Conservation (phyloP, 2,113 vertebrate genomes). For the Sakesphorus luctuosus region DNA sequence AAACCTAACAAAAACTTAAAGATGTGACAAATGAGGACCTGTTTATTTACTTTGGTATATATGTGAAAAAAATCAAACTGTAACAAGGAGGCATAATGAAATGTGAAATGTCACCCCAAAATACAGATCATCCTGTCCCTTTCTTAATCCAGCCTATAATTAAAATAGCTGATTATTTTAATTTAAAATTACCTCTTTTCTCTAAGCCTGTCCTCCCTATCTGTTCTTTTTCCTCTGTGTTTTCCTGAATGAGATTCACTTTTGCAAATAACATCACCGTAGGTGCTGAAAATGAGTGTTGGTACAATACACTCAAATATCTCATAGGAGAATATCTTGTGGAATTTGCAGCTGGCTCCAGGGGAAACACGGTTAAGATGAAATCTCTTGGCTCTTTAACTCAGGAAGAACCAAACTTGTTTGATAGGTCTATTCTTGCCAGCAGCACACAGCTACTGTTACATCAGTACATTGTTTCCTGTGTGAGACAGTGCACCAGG, state of each 20-base stretch:
- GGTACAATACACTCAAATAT: background rate
- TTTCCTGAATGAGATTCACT: background rate
- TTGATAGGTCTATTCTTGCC: background rate
- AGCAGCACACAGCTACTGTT: background rate
- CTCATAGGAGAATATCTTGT: background rate
- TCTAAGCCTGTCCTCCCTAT: background rate
- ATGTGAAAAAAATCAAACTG: background rate
- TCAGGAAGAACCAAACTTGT: background rate
- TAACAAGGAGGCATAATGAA: background rate
- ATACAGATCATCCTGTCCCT: background rate
- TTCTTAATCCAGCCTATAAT: background rate
- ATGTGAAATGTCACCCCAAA: background rate
- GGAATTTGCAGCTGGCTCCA: background rate
- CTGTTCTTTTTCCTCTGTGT: background rate
- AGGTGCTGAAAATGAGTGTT: background rate
- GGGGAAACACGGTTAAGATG: background rate
- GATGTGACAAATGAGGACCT: background rate
- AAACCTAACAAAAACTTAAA: background rate
- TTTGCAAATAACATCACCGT: background rate
- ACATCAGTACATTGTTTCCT: background rate
- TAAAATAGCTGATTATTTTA: background rate
- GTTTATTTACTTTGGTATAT: background rate
- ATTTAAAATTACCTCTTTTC: background rate
- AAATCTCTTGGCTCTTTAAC: background rate
- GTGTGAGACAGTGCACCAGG: background rate